Conservation (phyloP, 1,140 invertebrate genomes). For the Vanessa tameamea region DNA sequence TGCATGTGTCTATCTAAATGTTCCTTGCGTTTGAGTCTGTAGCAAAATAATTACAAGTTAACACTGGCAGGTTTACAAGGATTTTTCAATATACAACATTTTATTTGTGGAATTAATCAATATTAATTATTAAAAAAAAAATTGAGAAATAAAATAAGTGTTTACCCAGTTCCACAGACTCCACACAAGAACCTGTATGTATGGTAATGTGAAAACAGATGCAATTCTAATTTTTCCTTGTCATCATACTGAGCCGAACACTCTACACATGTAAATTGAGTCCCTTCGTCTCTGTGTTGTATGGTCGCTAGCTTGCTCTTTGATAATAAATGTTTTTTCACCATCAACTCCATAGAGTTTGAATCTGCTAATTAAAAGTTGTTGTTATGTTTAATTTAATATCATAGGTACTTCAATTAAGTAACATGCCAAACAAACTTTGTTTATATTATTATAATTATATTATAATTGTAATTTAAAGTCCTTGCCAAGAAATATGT, state of each 20-base stretch:
- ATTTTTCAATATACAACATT: too few relatives aligned
- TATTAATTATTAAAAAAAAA: too few relatives aligned
- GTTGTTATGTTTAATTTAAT: not conserved
- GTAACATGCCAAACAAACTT: not conserved
- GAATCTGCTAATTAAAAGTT: conserved; percentile 13
- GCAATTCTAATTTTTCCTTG: conserved; percentile 87
- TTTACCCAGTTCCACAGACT: conserved; percentile 81
- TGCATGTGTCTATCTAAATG: conserved; percentile 89
- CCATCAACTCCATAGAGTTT: conserved; percentile 33
- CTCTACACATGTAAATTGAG: conserved; percentile 58
- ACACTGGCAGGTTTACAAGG: too few relatives aligned
- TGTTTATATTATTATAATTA: not conserved
- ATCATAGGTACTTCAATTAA: not conserved
- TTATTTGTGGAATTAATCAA: too few relatives aligned
- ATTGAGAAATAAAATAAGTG: not conserved
- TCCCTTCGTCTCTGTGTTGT: conserved; percentile 39
- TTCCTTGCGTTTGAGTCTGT: conserved; percentile 88
- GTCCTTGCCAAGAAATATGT: not conserved
- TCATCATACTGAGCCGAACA: conserved; percentile 71
- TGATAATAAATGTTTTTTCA: conserved; percentile 52
- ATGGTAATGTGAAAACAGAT: conserved; percentile 87
- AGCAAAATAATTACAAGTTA: conserved; percentile 13
- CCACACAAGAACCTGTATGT: conserved; percentile 84
- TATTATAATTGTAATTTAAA: not conserved
- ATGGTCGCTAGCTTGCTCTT: conserved; percentile 61